These are phyloP conservation scores for Sphecodes monilicornis DNA, from an alignment of 2,888 invertebrate species.

Conservation along the genomic window DNA sequence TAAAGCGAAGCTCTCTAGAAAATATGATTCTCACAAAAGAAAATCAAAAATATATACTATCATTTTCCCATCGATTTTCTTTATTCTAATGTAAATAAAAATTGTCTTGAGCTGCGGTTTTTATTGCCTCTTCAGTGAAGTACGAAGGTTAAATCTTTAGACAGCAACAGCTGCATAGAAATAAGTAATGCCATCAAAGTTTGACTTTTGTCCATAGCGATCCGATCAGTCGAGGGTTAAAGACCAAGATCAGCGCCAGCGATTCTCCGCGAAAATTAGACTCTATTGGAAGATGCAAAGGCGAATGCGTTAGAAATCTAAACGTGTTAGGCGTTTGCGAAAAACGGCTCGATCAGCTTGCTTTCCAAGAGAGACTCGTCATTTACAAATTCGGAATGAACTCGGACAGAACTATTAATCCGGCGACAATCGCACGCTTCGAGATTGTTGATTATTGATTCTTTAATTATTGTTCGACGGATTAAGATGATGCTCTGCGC, in stretches of 20 bases:
- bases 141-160: background rate
- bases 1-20: background rate
- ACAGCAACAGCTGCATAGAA: background rate
- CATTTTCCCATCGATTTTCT: no score
- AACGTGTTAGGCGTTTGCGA: background rate
- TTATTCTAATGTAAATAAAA: background rate
- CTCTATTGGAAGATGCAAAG: background rate
- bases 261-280: background rate
- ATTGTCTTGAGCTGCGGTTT: background rate
- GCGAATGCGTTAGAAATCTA: background rate
- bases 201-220: background rate
- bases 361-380: background rate
- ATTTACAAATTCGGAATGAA: background rate
- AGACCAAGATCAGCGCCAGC: background rate
- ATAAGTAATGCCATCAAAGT: no score
- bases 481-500: background rate
- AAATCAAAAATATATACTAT: no score
- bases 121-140: background rate
- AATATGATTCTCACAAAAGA: background rate
- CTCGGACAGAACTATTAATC: background rate
- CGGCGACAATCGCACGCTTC: background rate
- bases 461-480: background rate
- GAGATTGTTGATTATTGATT: background rate
- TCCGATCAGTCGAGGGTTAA: background rate
- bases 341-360: background rate